A percentile compares a stretch with the other conserved stretches of the same genome.
Evolutionary conservation across 1,140 invertebrate species (phyloP).

Genomic region (Panagrolaimus sp.): DNA sequence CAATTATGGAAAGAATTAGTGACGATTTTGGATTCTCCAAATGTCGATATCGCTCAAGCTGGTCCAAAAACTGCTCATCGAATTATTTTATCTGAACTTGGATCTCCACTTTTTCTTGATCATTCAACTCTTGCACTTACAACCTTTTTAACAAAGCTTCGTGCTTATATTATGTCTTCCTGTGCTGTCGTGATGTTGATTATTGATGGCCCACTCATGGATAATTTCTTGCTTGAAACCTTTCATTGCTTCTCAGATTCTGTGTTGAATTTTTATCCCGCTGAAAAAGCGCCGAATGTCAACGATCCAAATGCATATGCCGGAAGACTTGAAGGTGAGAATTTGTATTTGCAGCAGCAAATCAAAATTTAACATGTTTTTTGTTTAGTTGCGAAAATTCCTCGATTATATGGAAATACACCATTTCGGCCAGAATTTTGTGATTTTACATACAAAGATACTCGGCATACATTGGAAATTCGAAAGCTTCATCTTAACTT

Average conservation of each 20-base stretch:
- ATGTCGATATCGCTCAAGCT: not conserved
- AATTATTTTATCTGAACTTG: slow-evolving; percentile 33
- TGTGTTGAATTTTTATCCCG: not conserved
- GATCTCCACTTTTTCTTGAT: slow-evolving; percentile 40
- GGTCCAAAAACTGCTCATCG: slow-evolving; percentile 11
- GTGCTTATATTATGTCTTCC: slow-evolving; percentile 17
- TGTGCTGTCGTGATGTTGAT: slow-evolving; percentile 18
- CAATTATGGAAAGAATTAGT: not conserved
- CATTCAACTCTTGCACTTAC: not conserved
- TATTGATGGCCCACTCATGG: slow-evolving; percentile 18
- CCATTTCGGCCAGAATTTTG: slow-evolving; percentile 10
- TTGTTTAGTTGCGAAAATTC: not conserved
- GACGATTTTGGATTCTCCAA: not conserved
- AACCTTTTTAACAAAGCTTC: slow-evolving; percentile 30
- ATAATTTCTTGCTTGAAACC: not conserved
- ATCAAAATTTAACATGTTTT: no score
- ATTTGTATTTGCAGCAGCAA: no score
- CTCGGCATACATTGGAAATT: slow-evolving; percentile 1
- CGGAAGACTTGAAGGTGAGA: slow-evolving; percentile 40
- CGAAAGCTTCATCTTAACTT: not conserved
- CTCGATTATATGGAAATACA: not conserved
- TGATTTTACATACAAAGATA: slow-evolving; percentile 4
- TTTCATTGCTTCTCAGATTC: slow-evolving; percentile 5
- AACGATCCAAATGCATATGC: slow-evolving; percentile 27
- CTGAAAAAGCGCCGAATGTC: slow-evolving; percentile 14